Evolutionary conservation across 1,140 invertebrate genomes (phyloP).

Genomic region (Lepidurus packardi): DNA sequence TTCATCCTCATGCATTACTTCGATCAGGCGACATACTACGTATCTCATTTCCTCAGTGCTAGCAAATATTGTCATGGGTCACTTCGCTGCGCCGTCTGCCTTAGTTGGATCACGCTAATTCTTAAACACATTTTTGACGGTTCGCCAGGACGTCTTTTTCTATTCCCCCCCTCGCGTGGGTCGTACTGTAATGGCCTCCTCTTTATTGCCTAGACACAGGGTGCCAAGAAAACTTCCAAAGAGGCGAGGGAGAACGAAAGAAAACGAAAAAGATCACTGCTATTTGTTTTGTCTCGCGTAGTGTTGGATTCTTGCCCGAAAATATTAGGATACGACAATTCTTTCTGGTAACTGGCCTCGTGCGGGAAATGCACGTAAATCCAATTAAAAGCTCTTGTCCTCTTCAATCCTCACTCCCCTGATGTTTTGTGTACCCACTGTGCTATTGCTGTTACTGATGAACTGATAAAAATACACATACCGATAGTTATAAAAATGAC

Average conservation of each 20-base stretch:
- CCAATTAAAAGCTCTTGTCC: neutral
- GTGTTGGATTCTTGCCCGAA: neutral
- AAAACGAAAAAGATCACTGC: neutral
- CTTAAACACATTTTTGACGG: neutral
- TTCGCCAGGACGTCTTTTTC: neutral
- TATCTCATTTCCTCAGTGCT: slow-evolving; percentile 11
- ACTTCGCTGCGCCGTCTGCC: neutral
- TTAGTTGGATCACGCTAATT: slow-evolving; percentile 11
- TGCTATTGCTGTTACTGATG: neutral
- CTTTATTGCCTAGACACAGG: slow-evolving; percentile 13
- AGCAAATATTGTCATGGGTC: slow-evolving; percentile 2
- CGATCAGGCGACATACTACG: neutral
- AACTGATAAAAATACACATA: neutral
- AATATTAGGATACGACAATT: neutral
- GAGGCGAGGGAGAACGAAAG: neutral
- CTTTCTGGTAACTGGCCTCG: neutral
- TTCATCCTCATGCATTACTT: neutral
- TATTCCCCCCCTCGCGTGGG: neutral
- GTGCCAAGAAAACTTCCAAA: neutral
- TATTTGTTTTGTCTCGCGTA: neutral
- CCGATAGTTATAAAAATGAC: neutral
- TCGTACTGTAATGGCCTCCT: neutral
- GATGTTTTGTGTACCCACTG: neutral
- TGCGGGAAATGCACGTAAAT: neutral
- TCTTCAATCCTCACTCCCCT: neutral